Evolutionary conservation across 2,888 invertebrate genomes (phyloP).

Genomic region (Tromatobia lineatoria): DNA sequence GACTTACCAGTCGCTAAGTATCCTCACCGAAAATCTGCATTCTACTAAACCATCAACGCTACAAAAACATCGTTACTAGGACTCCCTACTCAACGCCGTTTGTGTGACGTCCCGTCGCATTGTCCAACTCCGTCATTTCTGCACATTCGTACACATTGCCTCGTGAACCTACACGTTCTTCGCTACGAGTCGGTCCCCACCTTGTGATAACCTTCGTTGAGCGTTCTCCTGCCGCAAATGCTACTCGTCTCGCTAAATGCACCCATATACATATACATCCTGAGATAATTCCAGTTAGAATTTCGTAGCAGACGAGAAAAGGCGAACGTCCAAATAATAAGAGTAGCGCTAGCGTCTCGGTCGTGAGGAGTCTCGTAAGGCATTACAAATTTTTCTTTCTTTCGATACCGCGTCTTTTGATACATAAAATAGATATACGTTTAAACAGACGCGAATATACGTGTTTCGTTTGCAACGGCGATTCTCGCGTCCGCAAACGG

Average conservation of each 20-base stretch:
- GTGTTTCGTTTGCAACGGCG: background rate
- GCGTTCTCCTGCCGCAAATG: conserved; percentile 28
- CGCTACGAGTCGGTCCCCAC: conserved; percentile 47
- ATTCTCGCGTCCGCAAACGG: conserved; percentile 46
- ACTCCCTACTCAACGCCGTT: too few species aligned
- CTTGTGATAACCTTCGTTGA: conserved; percentile 22
- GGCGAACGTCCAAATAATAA: too few species aligned
- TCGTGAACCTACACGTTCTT: background rate
- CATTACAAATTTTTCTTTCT: too few species aligned
- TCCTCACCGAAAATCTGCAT: too few species aligned
- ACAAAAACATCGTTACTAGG: too few species aligned
- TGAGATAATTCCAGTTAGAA: too few species aligned
- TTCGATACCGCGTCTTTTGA: background rate
- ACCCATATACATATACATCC: too few species aligned
- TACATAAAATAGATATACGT: background rate
- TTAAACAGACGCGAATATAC: background rate
- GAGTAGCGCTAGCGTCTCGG: too few species aligned
- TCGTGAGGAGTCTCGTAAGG: too few species aligned
- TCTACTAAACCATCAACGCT: too few species aligned
- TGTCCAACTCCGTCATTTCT: conserved; percentile 37
- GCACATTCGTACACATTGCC: background rate
- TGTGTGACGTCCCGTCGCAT: conserved; percentile 50
- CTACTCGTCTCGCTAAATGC: background rate
- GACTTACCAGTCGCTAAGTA: too few species aligned
- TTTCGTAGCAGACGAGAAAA: too few species aligned